These are phyloP conservation scores for Turritopsis rubra DNA, from an alignment of 30 jellyfish, hydroid and myxozoan genomes.

Conservation along the genomic window DNA sequence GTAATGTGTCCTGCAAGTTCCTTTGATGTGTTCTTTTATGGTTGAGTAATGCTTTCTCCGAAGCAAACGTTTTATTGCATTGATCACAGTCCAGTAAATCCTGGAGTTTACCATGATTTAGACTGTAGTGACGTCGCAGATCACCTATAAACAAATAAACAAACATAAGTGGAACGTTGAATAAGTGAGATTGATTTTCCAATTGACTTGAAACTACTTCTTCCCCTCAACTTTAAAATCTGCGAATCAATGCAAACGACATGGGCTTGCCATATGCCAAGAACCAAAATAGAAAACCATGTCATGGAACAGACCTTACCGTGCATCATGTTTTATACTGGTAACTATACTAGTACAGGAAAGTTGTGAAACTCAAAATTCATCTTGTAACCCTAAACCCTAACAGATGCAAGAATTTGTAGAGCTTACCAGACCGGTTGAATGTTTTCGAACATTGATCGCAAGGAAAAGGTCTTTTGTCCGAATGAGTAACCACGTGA, in stretches of 20 bases:
- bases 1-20: neutral
- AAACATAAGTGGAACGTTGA: neutral
- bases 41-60: conserved; percentile 53
- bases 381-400: neutral
- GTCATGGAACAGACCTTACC: too few relatives aligned
- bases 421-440: conserved; percentile 85
- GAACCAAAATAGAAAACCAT: too few relatives aligned
- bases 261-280: too few relatives aligned
- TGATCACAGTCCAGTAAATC: conserved; percentile 75
- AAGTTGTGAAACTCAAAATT: neutral
- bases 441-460: conserved; percentile 87
- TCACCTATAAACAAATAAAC: conserved; percentile 57
- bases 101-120: conserved; percentile 57
- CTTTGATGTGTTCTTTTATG: conserved; percentile 72
- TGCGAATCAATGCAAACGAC: too few relatives aligned
- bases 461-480: conserved; percentile 83
- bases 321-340: too few relatives aligned
- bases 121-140: conserved; percentile 85
- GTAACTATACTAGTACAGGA: too few relatives aligned
- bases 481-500: conserved; percentile 96
- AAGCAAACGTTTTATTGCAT: conserved; percentile 87
- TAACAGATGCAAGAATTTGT: neutral
- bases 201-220: neutral
- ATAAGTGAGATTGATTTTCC: neutral
- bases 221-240: neutral